A percentile compares a stretch with the other conserved stretches of the same genome.
Evolutionary conservation across 2,113 vertebrate genomes (phyloP).

Genomic region (Ariopsis seemanni): DNA sequence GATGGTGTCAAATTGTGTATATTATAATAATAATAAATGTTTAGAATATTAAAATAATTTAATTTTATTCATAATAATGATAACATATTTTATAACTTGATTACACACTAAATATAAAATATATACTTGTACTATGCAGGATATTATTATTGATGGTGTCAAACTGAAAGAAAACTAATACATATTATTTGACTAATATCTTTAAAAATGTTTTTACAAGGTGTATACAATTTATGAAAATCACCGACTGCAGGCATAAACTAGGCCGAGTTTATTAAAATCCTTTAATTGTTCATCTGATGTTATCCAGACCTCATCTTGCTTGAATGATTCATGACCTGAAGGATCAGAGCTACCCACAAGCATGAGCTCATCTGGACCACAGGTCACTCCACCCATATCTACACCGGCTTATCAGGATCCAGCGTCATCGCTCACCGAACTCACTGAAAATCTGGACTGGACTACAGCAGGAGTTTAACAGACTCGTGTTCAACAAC

Average conservation of each 20-base stretch:
- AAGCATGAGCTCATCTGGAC: neutral
- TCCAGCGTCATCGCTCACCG: neutral
- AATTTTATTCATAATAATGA: too few species aligned
- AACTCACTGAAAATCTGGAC: constrained; percentile 10
- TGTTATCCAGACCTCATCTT: neutral
- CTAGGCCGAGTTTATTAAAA: neutral
- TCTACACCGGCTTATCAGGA: neutral
- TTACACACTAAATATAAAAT: too few species aligned
- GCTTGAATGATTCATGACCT: neutral
- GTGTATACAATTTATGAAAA: neutral
- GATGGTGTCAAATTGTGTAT: too few species aligned
- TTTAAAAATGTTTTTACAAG: neutral
- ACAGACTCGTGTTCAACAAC: neutral
- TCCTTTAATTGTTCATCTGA: neutral
- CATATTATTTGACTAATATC: neutral
- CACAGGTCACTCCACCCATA: neutral
- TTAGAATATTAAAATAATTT: too few species aligned
- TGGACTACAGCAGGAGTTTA: neutral
- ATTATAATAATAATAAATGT: too few species aligned
- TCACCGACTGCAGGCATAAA: neutral
- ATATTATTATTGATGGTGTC: neutral
- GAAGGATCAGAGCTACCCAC: neutral
- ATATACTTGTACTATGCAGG: too few species aligned
- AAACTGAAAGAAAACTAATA: neutral
- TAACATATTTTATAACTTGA: too few species aligned